Evolutionary conservation across 2,888 invertebrate genomes (phyloP).

Genomic region (Muschampia plurimacula): DNA sequence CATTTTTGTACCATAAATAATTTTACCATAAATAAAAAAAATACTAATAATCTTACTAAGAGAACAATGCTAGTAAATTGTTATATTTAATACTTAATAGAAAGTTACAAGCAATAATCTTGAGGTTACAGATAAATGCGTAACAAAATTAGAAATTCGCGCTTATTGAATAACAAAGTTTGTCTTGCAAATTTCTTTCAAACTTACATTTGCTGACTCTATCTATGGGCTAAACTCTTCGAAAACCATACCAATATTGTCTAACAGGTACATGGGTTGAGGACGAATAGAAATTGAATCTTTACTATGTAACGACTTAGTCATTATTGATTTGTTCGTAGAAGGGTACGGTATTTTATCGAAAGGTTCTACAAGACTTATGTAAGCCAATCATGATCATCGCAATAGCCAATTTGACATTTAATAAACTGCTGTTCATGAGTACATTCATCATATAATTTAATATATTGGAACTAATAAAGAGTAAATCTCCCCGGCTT

Average conservation of each 20-base stretch:
- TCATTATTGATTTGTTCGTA: constrained; percentile 4
- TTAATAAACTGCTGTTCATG: constrained; percentile 32
- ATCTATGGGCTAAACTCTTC: neutral
- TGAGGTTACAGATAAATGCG: no score
- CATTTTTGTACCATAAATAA: no score
- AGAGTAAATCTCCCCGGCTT: constrained; percentile 18
- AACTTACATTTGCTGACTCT: no score
- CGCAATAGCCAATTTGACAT: constrained; percentile 35
- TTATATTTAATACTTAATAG: no score
- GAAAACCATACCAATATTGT: neutral
- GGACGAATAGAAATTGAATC: neutral
- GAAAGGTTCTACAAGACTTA: constrained; percentile 27
- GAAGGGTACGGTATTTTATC: constrained; percentile 19
- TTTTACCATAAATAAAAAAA: no score
- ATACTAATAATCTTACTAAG: no score
- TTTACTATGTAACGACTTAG: neutral
- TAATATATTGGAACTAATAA: constrained; percentile 30
- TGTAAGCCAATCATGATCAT: constrained; percentile 32
- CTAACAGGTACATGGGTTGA: neutral
- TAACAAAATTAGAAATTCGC: no score
- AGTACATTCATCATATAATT: constrained; percentile 36
- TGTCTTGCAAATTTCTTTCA: no score
- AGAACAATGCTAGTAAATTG: no score
- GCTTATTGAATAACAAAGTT: no score
- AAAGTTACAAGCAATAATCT: no score